Evolutionary conservation across 2,888 invertebrate genomes (phyloP), one percentile per base, ranked within the genome.

Genomic region (Eledone cirrhosa): DNA sequence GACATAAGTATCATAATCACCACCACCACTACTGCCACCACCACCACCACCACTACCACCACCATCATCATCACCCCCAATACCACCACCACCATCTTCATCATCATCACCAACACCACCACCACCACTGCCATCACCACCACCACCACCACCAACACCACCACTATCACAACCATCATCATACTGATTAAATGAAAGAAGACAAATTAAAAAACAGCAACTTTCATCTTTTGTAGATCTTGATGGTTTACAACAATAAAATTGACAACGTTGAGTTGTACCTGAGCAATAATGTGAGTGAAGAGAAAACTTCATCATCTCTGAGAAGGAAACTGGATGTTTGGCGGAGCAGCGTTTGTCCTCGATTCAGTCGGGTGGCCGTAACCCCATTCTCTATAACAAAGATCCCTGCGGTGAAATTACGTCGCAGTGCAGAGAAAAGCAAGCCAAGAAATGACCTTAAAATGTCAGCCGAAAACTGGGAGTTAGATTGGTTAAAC

Each of bases 401-500:
- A 16, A 79, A 31, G 0, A 83, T 86, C 11, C 81, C 84, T 24
- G 79, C 78, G 13, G 77, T 77, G 1, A 77, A 84, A 22, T 81
- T 80, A 72, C 80, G 76, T 16, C 81, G 85, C 19, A 84, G 85
- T 77, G 41, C 83, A 13, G 83, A 84, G 48, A 75, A 82, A 65
- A 83, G 84, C 47, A 78, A 79, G 59, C 80, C 82, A 65, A 79
- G 86, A 74, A 86, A 86, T 67, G 78, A 82, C 48, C 79, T 80
- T 77, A 83, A 83, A 77, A 74, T 80, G 31, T 72, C 80, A 13
- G 82, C 83, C 80, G 79, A 81, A 41, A 84, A 85, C 76, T 84
- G 86, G 85, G 86, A 86, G 75, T 78, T 85, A 4, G 82, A 85
- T 31, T 86, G 86, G 86, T 77, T 84, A 24, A 74, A 80, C 74